phyloP scores from a whole-genome alignment of 1,140 invertebrate genomes.

The Rhagoletis zephyria region DNA sequence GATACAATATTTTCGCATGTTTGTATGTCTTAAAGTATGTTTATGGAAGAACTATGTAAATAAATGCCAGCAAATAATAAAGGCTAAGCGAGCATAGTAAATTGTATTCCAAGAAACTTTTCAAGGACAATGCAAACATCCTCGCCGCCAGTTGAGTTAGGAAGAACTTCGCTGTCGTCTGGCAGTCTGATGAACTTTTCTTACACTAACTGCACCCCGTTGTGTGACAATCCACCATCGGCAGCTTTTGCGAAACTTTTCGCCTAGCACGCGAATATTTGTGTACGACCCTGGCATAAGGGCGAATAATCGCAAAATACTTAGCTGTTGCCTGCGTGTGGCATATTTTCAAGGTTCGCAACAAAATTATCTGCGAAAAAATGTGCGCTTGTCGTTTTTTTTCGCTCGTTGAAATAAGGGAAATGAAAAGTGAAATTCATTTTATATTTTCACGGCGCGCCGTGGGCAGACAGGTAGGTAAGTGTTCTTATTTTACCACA shows the following conservation, averaged over 20 bases:
- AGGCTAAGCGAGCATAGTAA: not conserved
- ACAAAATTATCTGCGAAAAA: not conserved
- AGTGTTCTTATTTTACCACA: not conserved
- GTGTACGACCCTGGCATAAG: not conserved
- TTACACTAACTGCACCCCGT: not conserved
- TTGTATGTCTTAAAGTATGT: not conserved
- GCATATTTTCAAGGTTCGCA: constrained; percentile 14
- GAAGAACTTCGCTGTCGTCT: not conserved
- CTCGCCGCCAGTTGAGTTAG: not conserved
- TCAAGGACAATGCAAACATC: not conserved
- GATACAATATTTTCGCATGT: too few species aligned
- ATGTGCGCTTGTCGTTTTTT: not conserved
- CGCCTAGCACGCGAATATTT: not conserved
- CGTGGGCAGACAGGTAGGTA: constrained; percentile 60
- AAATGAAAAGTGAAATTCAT: constrained; percentile 65
- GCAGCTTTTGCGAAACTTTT: not conserved
- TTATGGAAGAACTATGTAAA: not conserved
- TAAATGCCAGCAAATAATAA: not conserved
- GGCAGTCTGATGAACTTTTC: not conserved
- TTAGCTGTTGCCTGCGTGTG: not conserved
- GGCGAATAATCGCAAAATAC: constrained; percentile 23
- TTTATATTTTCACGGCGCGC: constrained; percentile 59
- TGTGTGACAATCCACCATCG: constrained; percentile 9
- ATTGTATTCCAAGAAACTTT: not conserved
- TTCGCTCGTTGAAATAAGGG: not conserved